These are phyloP conservation scores for Amniataba percoides DNA, from an alignment of 2,797 vertebrate genomes.

Conservation along the genomic window DNA sequence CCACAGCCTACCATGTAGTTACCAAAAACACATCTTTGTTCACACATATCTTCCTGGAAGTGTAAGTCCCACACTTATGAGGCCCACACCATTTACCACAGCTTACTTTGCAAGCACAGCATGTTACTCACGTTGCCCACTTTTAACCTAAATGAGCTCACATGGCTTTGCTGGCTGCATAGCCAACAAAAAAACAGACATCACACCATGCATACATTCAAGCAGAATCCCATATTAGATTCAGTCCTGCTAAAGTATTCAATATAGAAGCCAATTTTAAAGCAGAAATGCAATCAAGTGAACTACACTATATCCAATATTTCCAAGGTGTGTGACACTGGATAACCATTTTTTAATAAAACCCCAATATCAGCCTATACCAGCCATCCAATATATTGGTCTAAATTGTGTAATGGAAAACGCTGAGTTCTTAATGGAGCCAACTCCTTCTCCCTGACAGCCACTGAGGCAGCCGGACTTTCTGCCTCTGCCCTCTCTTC, in stretches of 20 bases:
- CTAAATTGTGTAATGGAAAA: slow-evolving; percentile 32
- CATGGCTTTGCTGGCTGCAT: background rate
- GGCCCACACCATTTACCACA: background rate
- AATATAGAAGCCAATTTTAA: slow-evolving; percentile 6
- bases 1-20: background rate
- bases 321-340: background rate
- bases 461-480: slow-evolving; percentile 22
- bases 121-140: background rate
- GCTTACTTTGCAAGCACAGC: background rate
- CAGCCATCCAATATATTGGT: slow-evolving; percentile 4
- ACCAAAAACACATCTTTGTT: slow-evolving; percentile 1
- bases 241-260: slow-evolving; percentile 6
- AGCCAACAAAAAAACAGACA: background rate
- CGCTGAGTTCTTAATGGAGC: slow-evolving; percentile 29
- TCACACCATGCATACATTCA: background rate
- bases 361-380: slow-evolving; percentile 21
- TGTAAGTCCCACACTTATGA: background rate
- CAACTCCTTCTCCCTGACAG: slow-evolving; percentile 27
- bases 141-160: slow-evolving; percentile 4
- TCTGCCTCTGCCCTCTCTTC: slow-evolving; percentile 17
- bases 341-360: slow-evolving; percentile 17
- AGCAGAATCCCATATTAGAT: slow-evolving; percentile 6
- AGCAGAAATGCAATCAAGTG: slow-evolving; percentile 2
- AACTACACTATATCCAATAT: slow-evolving; percentile 26
- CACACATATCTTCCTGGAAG: background rate